A percentile compares a stretch with the other conserved stretches of the same genome.
Conservation (phyloP, 2,797 vertebrate genomes). For the Labeo calbasu region DNA sequence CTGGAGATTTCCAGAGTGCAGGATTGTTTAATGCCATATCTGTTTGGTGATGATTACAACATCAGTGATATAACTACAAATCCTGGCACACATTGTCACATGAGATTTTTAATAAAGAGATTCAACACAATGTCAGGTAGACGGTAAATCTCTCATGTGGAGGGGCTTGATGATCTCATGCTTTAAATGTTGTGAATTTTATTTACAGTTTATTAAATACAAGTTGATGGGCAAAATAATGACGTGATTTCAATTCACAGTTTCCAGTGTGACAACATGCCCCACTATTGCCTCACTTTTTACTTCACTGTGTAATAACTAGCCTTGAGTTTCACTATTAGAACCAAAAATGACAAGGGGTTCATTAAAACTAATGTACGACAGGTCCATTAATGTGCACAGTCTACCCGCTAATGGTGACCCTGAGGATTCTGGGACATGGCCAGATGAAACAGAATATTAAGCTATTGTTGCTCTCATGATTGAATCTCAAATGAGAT, state of each 20-base stretch:
- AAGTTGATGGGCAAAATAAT: not conserved
- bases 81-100: constrained; percentile 39
- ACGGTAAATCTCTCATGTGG: not conserved
- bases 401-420: constrained; percentile 14
- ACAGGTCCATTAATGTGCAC: constrained; percentile 22
- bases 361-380: constrained; percentile 23
- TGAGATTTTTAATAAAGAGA: constrained; percentile 38
- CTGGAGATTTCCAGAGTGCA: constrained; percentile 43
- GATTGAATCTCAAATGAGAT: constrained; percentile 49
- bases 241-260: not conserved
- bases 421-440: constrained; percentile 25
- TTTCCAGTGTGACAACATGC: constrained; percentile 6
- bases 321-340: not conserved
- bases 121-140: constrained; percentile 34
- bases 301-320: not conserved
- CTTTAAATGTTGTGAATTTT: not conserved
- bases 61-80: constrained; percentile 51
- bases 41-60: constrained; percentile 50
- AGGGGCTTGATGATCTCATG: not conserved
- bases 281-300: not conserved
- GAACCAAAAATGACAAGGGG: constrained; percentile 1
- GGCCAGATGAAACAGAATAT: constrained; percentile 30
- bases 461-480: constrained; percentile 40
- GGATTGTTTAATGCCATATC: constrained; percentile 46
- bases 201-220: not conserved